Conservation (phyloP, 2,888 invertebrate genomes). For the Ennomos fuscantarius region DNA sequence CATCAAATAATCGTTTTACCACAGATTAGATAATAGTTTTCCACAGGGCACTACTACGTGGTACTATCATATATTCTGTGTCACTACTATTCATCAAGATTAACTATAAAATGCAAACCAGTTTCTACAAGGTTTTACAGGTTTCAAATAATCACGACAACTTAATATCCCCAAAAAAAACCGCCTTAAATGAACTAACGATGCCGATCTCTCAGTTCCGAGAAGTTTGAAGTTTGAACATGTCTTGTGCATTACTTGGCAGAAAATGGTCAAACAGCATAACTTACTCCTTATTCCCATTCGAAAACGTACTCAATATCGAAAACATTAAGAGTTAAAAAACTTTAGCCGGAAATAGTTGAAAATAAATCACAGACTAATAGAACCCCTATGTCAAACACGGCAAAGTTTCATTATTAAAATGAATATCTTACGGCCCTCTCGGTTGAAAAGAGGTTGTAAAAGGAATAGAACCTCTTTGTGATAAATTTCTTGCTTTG, state of each 20-base stretch:
- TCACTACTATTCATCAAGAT: background rate
- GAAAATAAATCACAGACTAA: conserved; percentile 56
- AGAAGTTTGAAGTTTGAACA: conserved; percentile 68
- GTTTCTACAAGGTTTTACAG: conserved; percentile 51
- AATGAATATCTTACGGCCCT: conserved; percentile 65
- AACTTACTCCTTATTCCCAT: conserved; percentile 26
- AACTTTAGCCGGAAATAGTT: conserved; percentile 5
- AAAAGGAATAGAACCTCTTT: conserved; percentile 63
- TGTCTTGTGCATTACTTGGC: conserved; percentile 67
- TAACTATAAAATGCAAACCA: conserved; percentile 26
- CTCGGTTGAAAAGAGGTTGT: conserved; percentile 60
- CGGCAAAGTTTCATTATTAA: conserved; percentile 66
- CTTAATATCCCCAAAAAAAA: conserved; percentile 66
- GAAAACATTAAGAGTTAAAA: conserved; percentile 28
- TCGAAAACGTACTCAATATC: conserved; percentile 32
- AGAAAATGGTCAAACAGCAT: conserved; percentile 46
- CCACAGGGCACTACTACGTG: too few relatives aligned
- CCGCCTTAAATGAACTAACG: conserved; percentile 38
- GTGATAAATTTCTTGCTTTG: conserved; percentile 5
- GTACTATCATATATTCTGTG: too few relatives aligned
- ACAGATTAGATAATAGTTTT: too few relatives aligned
- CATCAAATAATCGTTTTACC: too few relatives aligned
- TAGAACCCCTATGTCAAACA: conserved; percentile 67
- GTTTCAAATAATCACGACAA: conserved; percentile 59
- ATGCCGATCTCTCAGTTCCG: conserved; percentile 68